Evolutionary conservation across 2,888 invertebrate species (phyloP), one percentile per base, ranked within the genome.

Genomic region (Mythimna ferrago): DNA sequence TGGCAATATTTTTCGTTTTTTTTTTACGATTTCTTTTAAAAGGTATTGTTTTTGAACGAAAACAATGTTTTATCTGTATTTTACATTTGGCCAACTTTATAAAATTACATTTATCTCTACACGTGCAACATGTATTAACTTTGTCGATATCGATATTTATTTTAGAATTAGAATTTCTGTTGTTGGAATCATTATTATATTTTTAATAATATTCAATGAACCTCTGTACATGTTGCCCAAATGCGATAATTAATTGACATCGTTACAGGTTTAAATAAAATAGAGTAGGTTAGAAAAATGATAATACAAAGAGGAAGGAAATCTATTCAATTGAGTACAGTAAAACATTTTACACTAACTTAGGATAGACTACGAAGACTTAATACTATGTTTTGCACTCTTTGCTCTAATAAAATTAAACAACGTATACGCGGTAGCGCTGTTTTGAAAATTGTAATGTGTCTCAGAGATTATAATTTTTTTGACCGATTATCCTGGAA

Each of bases 311-410:
- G n/a, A 19, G 51, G 6, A 53, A n/a, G 53, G n/a, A n/a, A 53
- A 53, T 53, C 72, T 72, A 77, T 51, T 73, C 63, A 44, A 44
- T 44, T 14, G 44, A 44, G 5, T 38, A 32, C 32, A 32, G 32
- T 32, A 32, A 32, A 32, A 2, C 32, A 32, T 32, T 32, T 32
- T 32, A 2, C 32, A 32, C 32, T 26, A 26, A 26, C 26, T 26
- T 26, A 26, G 26, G 26, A 26, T 26, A n/a, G n/a, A n/a, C n/a
- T n/a, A n/a, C n/a, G 26, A 26, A 26, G 26, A 26, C 26, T 26
- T 26, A 26, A 1, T 26, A 26, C 26, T 26, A 26, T 26, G 1
- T 26, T 26, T 26, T 26, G 26, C 26, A 26, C 26, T 26, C 26
- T 26, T 26, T 26, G 26, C 26, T 26, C 26, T 26, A 26, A 26